These are phyloP conservation scores for Esox lucius DNA, from an alignment of 2,797 vertebrate species.

Conservation along the genomic window DNA sequence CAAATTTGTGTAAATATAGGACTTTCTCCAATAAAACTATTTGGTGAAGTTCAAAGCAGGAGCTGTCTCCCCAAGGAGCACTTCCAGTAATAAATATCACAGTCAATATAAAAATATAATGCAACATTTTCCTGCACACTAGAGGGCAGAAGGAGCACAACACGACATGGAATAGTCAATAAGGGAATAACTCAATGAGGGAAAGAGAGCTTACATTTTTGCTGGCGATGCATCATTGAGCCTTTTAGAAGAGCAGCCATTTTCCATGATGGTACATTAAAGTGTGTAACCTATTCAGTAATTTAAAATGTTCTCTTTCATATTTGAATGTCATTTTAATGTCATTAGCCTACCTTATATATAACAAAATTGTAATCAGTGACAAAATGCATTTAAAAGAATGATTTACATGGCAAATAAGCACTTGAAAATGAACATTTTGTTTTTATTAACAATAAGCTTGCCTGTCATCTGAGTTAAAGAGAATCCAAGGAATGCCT, in stretches of 20 bases:
- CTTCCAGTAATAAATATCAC: neutral
- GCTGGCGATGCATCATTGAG: slow-evolving; percentile 68
- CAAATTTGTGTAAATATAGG: neutral
- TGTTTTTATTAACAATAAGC: slow-evolving; percentile 70
- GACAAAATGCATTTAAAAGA: slow-evolving; percentile 50
- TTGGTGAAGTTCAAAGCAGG: slow-evolving; percentile 5
- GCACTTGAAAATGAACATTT: slow-evolving; percentile 44
- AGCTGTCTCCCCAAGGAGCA: neutral
- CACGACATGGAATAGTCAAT: slow-evolving; percentile 35
- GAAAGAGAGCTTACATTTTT: slow-evolving; percentile 68
- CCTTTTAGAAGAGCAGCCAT: slow-evolving; percentile 64
- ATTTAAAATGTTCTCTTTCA: slow-evolving; percentile 4
- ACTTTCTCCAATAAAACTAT: neutral
- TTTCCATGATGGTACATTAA: slow-evolving; percentile 42
- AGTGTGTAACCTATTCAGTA: slow-evolving; percentile 45
- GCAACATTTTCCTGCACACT: slow-evolving; percentile 48
- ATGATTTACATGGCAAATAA: slow-evolving; percentile 44
- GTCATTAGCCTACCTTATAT: slow-evolving; percentile 15
- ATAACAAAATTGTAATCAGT: slow-evolving; percentile 25
- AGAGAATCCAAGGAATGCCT: slow-evolving; percentile 71
- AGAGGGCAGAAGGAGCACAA: slow-evolving; percentile 54
- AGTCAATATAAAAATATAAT: slow-evolving; percentile 34
- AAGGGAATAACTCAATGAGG: slow-evolving; percentile 64
- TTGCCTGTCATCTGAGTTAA: slow-evolving; percentile 67
- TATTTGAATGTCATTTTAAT: slow-evolving; percentile 7